Conservation (phyloP, 2,888 invertebrate genomes). For the Heteropelma amictum region DNA sequence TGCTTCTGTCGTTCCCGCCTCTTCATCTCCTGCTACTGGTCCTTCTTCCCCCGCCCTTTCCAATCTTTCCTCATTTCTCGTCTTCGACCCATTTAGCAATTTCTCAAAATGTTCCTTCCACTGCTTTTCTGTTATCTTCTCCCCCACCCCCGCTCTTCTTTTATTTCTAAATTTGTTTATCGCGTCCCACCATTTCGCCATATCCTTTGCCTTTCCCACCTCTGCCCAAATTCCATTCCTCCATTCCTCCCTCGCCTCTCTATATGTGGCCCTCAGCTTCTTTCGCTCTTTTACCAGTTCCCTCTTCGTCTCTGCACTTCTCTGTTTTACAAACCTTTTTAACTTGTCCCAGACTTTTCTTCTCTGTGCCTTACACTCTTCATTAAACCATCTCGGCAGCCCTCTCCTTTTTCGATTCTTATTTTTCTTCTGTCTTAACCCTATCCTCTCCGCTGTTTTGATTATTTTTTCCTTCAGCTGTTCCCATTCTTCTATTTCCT, state of each 20-base stretch:
- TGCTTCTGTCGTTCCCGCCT: too few species aligned
- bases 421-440: neutral
- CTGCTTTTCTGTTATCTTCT: neutral
- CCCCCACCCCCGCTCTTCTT: neutral
- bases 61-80: too few species aligned
- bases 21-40: neutral
- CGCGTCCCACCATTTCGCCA: constrained; percentile 16
- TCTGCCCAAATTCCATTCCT: constrained; percentile 8
- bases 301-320: too few species aligned
- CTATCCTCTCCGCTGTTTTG: neutral
- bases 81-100: too few species aligned
- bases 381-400: neutral
- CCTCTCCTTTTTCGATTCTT: neutral
- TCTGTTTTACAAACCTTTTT: neutral
- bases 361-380: constrained; percentile 4
- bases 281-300: neutral
- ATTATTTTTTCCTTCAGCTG: neutral
- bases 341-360: neutral
- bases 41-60: neutral
- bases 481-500: neutral
- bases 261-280: neutral
- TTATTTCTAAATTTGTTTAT: constrained; percentile 18
- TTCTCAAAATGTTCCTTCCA: constrained; percentile 5
- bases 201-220: constrained; percentile 16
- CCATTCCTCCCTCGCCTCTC: constrained; percentile 22